Evolutionary conservation across 1,140 invertebrate species (phyloP).

Genomic region (Coboldia fuscipes): DNA sequence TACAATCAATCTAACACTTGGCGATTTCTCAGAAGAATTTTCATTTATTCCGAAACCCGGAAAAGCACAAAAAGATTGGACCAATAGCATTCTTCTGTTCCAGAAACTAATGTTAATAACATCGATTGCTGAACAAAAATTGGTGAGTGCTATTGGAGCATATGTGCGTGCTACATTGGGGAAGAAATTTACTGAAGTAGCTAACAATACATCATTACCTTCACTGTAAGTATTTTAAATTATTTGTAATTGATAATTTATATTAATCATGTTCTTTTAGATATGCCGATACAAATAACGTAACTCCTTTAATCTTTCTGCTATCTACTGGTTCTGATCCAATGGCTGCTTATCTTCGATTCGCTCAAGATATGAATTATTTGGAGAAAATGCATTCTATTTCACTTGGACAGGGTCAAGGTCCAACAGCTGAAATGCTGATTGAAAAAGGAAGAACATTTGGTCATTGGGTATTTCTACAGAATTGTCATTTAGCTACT

Average conservation of each 20-base stretch:
- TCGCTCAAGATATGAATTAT: slow-evolving; percentile 59
- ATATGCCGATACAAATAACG: slow-evolving; percentile 46
- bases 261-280: slow-evolving; percentile 23
- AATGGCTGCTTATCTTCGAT: slow-evolving; percentile 53
- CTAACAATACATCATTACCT: too few species aligned
- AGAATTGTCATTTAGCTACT: slow-evolving; percentile 80
- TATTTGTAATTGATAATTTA: neutral
- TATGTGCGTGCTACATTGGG: slow-evolving; percentile 60
- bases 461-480: slow-evolving; percentile 71
- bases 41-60: too few species aligned
- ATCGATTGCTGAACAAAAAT: slow-evolving; percentile 57
- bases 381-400: slow-evolving; percentile 56
- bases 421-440: slow-evolving; percentile 58
- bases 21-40: slow-evolving; percentile 29
- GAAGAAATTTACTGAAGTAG: slow-evolving; percentile 54
- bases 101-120: slow-evolving; percentile 66
- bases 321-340: slow-evolving; percentile 84
- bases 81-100: slow-evolving; percentile 44
- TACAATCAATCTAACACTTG: slow-evolving; percentile 32
- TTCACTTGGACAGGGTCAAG: slow-evolving; percentile 79
- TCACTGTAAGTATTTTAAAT: too few species aligned
- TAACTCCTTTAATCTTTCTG: slow-evolving; percentile 67
- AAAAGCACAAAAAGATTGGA: slow-evolving; percentile 22
- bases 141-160: slow-evolving; percentile 55
- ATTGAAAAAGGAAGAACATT: slow-evolving; percentile 43